Base-by-base conservation (phyloP, 2,797 vertebrate species). In the Sus cebifrons region DNA sequence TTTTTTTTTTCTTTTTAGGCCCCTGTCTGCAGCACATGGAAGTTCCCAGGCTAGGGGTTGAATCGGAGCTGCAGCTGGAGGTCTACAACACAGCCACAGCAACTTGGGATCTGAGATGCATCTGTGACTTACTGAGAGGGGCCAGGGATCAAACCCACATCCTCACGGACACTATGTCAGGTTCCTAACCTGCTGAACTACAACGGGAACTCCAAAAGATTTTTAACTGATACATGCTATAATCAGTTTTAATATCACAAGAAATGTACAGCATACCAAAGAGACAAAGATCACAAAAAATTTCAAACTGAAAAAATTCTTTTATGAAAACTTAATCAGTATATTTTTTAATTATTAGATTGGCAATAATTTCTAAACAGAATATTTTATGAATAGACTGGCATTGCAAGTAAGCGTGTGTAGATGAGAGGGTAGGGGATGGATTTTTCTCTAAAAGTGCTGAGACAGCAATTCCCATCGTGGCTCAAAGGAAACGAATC, bases 241-340 rank as follows among this genome's bases (percentile, higher is more conserved):
- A 85, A 52, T 6, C 49, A n/a, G 70, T 44, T 12, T 54, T 83
- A 60, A 23, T 27, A 86, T 9, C 14, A 70, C 8, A 60, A 85
- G n/a, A 14, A 75, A 56, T 75, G 44, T 4, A 36, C 5, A 20
- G 20, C 32, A 52, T 44, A 71, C 2, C 17, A 49, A 87, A 60
- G 25, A 78, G 36, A 32, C 82, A n/a, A 95, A 36, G 3, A 74
- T 54, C 36, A 86, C 36, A 90, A 86, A 74, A 77, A 93, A 71
- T 17, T 15, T 54, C 49, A 86, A 87, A 67, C 40, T 86, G 29
- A 12, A 93, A 78, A 90, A 85, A 32, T 60, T 88, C 27, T 52
- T 40, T 17, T 54, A 16, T 54, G 23, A 79, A 60, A 89, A 78
- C 78, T 44, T 78, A 91, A 91, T 49, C 8, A 62, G 29, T 32